Percentiles rank a stretch among this genome's conserved stretches.
These are phyloP conservation scores for Hyposmocoma kahamanoa DNA, from an alignment of 1,140 invertebrate genomes.

Conservation along the genomic window DNA sequence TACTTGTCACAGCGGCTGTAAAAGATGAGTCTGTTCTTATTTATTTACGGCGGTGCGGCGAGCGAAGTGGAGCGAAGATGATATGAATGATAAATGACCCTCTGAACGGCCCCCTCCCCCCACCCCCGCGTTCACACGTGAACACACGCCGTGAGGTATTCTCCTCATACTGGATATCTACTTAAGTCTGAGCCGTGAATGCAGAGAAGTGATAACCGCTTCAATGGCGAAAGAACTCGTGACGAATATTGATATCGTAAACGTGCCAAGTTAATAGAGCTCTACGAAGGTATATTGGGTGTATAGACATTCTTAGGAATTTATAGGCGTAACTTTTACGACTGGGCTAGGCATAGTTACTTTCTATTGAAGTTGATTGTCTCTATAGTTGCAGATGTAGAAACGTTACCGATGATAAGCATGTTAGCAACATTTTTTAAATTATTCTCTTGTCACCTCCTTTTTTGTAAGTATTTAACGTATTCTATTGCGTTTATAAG, in stretches of 20 bases:
- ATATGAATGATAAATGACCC: conserved; percentile 74
- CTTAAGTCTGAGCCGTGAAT: conserved; percentile 40
- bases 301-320: too few species aligned
- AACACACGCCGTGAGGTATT: conserved; percentile 50
- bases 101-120: conserved; percentile 37
- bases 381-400: too few species aligned
- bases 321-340: too few species aligned
- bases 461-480: too few species aligned
- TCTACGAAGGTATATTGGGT: neutral
- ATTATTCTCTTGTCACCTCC: too few species aligned
- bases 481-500: too few species aligned
- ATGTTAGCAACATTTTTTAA: too few species aligned
- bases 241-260: conserved; percentile 37
- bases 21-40: conserved; percentile 73
- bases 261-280: conserved; percentile 9
- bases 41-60: conserved; percentile 72
- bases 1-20: conserved; percentile 43
- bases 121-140: conserved; percentile 54
- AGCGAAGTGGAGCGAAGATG: conserved; percentile 73
- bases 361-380: too few species aligned
- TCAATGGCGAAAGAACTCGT: conserved; percentile 36
- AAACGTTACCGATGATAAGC: too few species aligned
- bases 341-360: too few species aligned
- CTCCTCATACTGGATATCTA: conserved; percentile 45
- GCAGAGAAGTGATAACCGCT: conserved; percentile 43